Evolutionary conservation across 64 coral and sea anemone species (phyloP), one percentile per base, ranked within the genome.

Genomic region (Catalaphyllia jardinei): DNA sequence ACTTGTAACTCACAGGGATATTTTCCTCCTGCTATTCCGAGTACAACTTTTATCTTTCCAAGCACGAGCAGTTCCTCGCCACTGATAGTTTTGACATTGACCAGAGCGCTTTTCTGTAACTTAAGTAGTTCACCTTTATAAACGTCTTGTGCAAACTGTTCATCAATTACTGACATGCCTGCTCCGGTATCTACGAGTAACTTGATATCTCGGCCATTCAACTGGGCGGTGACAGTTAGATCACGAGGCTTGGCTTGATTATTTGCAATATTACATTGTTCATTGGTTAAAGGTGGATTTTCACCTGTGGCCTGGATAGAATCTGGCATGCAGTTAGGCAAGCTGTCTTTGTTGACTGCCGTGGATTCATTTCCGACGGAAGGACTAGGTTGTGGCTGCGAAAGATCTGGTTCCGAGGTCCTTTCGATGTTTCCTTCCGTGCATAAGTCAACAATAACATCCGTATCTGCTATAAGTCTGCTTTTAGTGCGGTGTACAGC

Each of bases 1-100:
- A 86, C 60, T 52, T 76, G 60, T 46, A 71, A n/a, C 30, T 59
- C 54, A 46, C 72, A 91, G n/a, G 77, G 64, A 61, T 91, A 91
- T 11, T 49, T 39, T 82, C 74, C 82, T 27, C 22, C 35, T 17
- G 54, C 89, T 72, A 83, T 76, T 49, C 63, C 0, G 2, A 89
- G 28, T 16, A 24, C 12, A 1, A 71, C 17, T 16, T 4, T 15
- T 0, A 78, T 2, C 3, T 6, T 12, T 67, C 87, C 87, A 5
- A 38, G 16, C 19, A 89, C 20, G 12, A 75, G 75, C 8, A 89
- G 61, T 0, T 46, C 5, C 18, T 82, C 67, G 1, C 89, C 77
- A 10, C 89, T 83, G 2, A 90, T 77, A 7, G 88, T 80, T 27
- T 72, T 80, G 17, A 72, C 61, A 11, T 76, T 19, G 28, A 18